Evolutionary conservation across 2,888 invertebrate species (phyloP).

Genomic region (Sceliomorpha sp.): DNA sequence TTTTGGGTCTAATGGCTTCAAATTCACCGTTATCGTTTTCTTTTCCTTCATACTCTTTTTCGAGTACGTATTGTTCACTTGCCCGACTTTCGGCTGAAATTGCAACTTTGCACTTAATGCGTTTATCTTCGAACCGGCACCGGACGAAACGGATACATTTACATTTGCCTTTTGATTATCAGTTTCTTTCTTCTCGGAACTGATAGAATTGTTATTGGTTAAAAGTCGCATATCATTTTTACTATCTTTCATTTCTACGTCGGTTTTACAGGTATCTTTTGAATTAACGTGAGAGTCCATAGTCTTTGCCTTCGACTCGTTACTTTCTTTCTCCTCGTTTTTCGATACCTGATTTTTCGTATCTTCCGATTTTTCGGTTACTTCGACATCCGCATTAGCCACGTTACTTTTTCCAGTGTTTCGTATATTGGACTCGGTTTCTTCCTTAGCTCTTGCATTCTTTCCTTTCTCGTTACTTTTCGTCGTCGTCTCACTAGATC

Average conservation of each 20-base stretch:
- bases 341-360: conserved; percentile 31
- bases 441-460: conserved; percentile 22
- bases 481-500: conserved; percentile 6
- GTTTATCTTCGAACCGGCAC: conserved; percentile 75
- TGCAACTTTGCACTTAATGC: conserved; percentile 75
- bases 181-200: conserved; percentile 48
- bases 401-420: conserved; percentile 41
- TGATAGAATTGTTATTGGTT: conserved; percentile 53
- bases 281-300: conserved; percentile 27
- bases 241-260: conserved; percentile 35
- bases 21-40: conserved; percentile 57
- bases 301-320: conserved; percentile 15
- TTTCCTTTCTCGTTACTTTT: conserved; percentile 35
- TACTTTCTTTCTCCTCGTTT: conserved; percentile 31
- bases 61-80: conserved; percentile 71
- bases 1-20: conserved; percentile 63
- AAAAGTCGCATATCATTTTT: conserved; percentile 31
- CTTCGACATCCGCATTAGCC: background rate
- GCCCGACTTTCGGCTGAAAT: conserved; percentile 76
- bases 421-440: conserved; percentile 36
- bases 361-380: conserved; percentile 17
- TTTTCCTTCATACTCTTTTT: conserved; percentile 71
- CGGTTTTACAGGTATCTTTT: conserved; percentile 33
- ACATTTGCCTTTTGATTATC: conserved; percentile 52
- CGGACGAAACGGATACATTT: conserved; percentile 37